Evolutionary conservation across 2,113 vertebrate species (phyloP).

Genomic region (Scomber japonicus): DNA sequence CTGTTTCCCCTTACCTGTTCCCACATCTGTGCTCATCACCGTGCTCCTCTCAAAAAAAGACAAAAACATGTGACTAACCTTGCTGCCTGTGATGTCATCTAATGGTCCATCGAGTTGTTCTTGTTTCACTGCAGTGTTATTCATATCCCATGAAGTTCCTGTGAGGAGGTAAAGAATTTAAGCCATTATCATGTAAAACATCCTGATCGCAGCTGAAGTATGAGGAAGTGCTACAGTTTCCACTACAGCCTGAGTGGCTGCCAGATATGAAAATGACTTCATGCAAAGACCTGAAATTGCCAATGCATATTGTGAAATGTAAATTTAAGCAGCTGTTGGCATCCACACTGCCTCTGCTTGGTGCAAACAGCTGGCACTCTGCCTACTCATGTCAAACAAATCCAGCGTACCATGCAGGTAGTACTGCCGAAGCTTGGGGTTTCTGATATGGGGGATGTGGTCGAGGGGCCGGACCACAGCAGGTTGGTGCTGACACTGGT

Average conservation of each 20-base stretch:
- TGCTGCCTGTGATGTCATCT: slow-evolving; percentile 47
- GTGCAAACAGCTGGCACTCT: slow-evolving; percentile 1
- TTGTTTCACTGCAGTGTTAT: slow-evolving; percentile 52
- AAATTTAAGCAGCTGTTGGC: slow-evolving; percentile 7
- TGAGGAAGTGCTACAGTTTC: not conserved
- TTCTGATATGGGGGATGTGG: slow-evolving; percentile 84
- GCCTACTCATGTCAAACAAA: not conserved
- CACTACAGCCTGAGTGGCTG: not conserved
- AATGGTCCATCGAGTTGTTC: slow-evolving; percentile 16
- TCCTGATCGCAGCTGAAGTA: not conserved
- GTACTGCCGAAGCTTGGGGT: slow-evolving; percentile 86
- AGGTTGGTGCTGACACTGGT: slow-evolving; percentile 42
- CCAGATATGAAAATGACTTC: slow-evolving; percentile 24
- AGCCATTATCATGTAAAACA: slow-evolving; percentile 8
- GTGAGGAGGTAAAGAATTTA: not conserved
- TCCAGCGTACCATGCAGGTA: slow-evolving; percentile 82
- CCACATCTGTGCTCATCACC: not conserved
- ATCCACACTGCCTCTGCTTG: not conserved
- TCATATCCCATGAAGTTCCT: slow-evolving; percentile 73
- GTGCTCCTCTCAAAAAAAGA: not conserved
- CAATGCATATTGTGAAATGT: slow-evolving; percentile 23
- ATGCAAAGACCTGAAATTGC: slow-evolving; percentile 17
- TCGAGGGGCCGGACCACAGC: slow-evolving; percentile 60
- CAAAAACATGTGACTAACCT: slow-evolving; percentile 69
- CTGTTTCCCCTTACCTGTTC: slow-evolving; percentile 8